Percentiles rank a stretch among this genome's conserved stretches.
Conservation (phyloP, 2,888 invertebrate species). For the Nephrotoma guestfalica region DNA sequence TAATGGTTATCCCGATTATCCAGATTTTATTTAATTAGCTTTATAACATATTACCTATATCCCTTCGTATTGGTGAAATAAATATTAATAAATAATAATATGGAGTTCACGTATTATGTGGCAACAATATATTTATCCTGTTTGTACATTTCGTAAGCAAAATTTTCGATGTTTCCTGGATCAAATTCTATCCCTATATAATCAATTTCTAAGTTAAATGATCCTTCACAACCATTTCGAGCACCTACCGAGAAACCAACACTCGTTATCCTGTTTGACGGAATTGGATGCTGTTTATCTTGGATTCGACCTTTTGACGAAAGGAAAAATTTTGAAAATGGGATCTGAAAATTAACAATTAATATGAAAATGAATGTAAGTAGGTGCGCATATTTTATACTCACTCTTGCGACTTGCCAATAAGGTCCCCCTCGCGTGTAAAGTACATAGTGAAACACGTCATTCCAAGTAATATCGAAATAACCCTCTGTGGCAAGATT, state of each 20-base stretch:
- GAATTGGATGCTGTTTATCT: slow-evolving; percentile 56
- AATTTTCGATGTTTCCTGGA: slow-evolving; percentile 62
- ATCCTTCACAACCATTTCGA: slow-evolving; percentile 53
- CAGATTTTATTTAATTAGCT: neutral
- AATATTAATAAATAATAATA: neutral
- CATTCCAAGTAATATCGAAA: slow-evolving; percentile 80
- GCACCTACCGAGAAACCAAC: slow-evolving; percentile 77
- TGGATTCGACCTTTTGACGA: slow-evolving; percentile 73
- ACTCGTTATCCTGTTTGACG: slow-evolving; percentile 45
- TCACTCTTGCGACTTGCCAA: slow-evolving; percentile 84
- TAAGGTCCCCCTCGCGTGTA: slow-evolving; percentile 96
- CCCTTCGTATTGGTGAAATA: neutral
- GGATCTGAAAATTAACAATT: slow-evolving; percentile 49
- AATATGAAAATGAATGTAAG: slow-evolving; percentile 8
- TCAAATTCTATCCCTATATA: slow-evolving; percentile 81
- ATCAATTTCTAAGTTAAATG: slow-evolving; percentile 81
- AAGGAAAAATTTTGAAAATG: slow-evolving; percentile 83
- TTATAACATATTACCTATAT: neutral
- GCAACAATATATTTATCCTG: slow-evolving; percentile 49
- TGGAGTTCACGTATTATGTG: slow-evolving; percentile 30
- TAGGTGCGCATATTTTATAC: neutral
- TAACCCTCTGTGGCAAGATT: slow-evolving; percentile 61
- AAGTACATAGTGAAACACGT: slow-evolving; percentile 70
- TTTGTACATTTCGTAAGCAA: slow-evolving; percentile 90
- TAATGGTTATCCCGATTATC: neutral